Conservation (phyloP, 1,140 invertebrate species). For the Drosophila malerkotliana region DNA sequence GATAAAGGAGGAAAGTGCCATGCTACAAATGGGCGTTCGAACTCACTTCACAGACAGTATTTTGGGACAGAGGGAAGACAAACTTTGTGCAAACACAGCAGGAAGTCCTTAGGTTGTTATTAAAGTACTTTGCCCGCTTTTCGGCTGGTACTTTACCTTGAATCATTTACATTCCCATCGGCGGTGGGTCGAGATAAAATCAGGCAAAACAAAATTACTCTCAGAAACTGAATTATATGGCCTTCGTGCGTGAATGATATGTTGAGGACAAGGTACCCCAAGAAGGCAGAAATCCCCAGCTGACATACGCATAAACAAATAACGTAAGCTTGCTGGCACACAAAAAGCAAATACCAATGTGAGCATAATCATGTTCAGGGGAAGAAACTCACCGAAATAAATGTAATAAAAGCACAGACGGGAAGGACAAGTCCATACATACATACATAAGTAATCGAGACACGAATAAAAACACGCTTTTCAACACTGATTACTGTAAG, state of each 20-base stretch:
- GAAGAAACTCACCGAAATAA: constrained; percentile 52
- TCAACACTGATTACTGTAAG: constrained; percentile 66
- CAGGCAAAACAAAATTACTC: constrained; percentile 16
- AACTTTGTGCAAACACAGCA: constrained; percentile 77
- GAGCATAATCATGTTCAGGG: constrained; percentile 10
- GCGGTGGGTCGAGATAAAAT: constrained; percentile 1
- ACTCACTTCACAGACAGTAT: constrained; percentile 41
- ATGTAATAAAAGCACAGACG: constrained; percentile 67
- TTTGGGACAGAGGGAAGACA: constrained; percentile 23
- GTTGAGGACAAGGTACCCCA: constrained; percentile 19
- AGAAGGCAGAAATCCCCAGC: constrained; percentile 48
- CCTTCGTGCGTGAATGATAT: constrained; percentile 58
- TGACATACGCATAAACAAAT: constrained; percentile 44
- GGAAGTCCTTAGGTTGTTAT: constrained; percentile 36
- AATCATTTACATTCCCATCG: constrained; percentile 49
- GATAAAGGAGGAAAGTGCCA: neutral
- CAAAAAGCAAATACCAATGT: constrained; percentile 23
- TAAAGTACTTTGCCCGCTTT: neutral
- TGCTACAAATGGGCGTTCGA: constrained; percentile 35
- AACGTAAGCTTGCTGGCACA: constrained; percentile 26
- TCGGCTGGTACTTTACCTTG: neutral
- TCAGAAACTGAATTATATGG: constrained; percentile 19
- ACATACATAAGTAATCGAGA: constrained; percentile 23
- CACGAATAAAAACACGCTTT: constrained; percentile 60
- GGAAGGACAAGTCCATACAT: constrained; percentile 21